Evolutionary conservation across 2,113 vertebrate genomes (phyloP).

Genomic region (Psittacula cyanocephala): DNA sequence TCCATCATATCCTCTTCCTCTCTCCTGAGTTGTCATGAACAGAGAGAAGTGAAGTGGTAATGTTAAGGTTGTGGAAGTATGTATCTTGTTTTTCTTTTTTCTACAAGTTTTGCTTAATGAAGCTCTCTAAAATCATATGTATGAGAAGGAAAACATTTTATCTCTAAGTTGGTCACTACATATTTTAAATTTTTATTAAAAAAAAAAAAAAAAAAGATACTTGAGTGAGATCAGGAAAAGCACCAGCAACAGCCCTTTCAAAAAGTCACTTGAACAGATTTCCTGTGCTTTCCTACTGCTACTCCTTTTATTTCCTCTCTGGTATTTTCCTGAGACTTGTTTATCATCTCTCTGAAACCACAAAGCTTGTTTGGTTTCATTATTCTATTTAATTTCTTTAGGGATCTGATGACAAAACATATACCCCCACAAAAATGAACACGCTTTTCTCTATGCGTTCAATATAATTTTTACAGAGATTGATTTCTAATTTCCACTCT

Average conservation of each 20-base stretch:
- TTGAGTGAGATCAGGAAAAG: neutral
- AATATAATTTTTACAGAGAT: neutral
- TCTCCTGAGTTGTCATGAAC: neutral
- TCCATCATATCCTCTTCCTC: neutral
- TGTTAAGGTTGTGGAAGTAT: neutral
- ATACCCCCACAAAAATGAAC: neutral
- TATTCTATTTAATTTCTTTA: neutral
- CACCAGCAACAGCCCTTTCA: neutral
- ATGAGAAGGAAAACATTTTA: neutral
- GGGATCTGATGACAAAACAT: neutral
- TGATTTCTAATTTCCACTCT: neutral
- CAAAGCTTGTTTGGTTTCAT: neutral
- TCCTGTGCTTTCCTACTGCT: neutral
- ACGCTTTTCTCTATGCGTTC: neutral
- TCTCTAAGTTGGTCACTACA: neutral
- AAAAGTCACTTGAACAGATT: neutral
- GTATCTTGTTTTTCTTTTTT: neutral
- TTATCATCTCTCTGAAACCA: neutral
- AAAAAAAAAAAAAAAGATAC: neutral
- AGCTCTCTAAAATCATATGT: neutral
- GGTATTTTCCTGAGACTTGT: neutral
- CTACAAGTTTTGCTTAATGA: neutral
- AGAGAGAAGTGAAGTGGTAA: neutral
- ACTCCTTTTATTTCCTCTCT: neutral
- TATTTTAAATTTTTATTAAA: neutral